Percentiles rank a stretch among this genome's conserved stretches.
These are phyloP conservation scores for Mus spretus DNA, from an alignment of 2,797 vertebrate species.

Conservation along the genomic window DNA sequence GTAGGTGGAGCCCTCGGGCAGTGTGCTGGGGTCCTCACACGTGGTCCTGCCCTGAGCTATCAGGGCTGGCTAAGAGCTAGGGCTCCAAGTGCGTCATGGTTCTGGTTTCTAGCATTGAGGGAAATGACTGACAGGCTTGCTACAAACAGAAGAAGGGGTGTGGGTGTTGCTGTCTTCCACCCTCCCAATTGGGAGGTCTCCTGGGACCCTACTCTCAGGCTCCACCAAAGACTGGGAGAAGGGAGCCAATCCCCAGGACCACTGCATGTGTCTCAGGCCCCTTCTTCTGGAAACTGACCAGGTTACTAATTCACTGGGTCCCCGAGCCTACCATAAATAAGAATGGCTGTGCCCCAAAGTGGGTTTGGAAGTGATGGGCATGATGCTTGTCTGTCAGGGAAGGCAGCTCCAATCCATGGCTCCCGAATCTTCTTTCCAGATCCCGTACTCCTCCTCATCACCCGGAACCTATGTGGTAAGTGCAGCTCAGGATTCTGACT, in stretches of 20 bases:
- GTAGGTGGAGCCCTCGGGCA: background rate
- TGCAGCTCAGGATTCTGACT: conserved; percentile 7
- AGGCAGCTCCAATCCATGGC: background rate
- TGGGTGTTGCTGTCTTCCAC: background rate
- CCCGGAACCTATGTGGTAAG: conserved; percentile 99
- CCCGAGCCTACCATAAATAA: background rate
- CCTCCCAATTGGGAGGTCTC: background rate
- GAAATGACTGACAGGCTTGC: background rate
- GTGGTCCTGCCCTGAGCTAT: background rate
- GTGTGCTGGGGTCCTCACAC: background rate
- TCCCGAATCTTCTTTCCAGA: conserved; percentile 89
- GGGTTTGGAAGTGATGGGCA: conserved; percentile 1
- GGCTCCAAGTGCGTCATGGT: background rate
- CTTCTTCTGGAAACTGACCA: background rate
- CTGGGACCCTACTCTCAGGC: accelerated
- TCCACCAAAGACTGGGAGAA: background rate
- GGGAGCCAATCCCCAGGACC: background rate
- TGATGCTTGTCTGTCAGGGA: background rate
- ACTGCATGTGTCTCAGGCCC: background rate
- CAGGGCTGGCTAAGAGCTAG: background rate
- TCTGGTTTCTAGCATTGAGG: background rate
- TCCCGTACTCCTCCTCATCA: conserved; percentile 99
- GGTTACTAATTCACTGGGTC: background rate
- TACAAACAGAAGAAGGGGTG: background rate
- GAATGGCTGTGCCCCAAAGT: background rate